Conservation (phyloP, 2,888 invertebrate genomes). For the Eupelmus urozonus region DNA sequence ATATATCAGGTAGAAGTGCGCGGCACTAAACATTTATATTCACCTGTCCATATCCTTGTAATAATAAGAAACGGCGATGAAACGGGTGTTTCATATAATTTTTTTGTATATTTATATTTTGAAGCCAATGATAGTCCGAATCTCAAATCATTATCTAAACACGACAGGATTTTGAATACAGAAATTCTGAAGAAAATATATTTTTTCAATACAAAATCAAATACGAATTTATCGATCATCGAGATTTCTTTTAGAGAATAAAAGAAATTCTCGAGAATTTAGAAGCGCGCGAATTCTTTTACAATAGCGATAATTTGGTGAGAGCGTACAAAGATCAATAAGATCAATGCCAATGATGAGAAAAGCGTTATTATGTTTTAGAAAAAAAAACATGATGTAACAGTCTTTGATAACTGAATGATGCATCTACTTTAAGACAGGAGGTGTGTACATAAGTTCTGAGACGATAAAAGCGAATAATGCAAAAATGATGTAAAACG, state of each 20-base stretch:
- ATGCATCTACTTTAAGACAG: constrained; percentile 52
- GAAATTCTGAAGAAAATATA: constrained; percentile 3
- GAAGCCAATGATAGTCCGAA: constrained; percentile 26
- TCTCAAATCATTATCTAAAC: constrained; percentile 25
- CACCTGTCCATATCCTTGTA: constrained; percentile 58
- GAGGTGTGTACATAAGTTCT: constrained; percentile 45
- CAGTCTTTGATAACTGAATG: constrained; percentile 26
- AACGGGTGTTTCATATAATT: constrained; percentile 57
- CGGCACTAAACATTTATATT: constrained; percentile 36
- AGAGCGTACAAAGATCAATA: constrained; percentile 31
- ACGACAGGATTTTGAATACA: constrained; percentile 6
- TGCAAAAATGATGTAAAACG: constrained; percentile 44
- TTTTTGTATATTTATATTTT: constrained; percentile 50
- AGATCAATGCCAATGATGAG: constrained; percentile 42
- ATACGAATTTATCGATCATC: background rate
- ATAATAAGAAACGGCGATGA: constrained; percentile 58
- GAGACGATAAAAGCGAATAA: constrained; percentile 59
- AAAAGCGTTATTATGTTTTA: constrained; percentile 30
- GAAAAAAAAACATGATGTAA: constrained; percentile 36
- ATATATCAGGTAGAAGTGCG: constrained; percentile 36
- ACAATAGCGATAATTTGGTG: constrained; percentile 28
- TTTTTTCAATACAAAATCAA: constrained; percentile 4
- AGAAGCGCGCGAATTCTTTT: background rate
- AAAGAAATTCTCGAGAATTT: constrained; percentile 23
- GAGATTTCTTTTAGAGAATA: constrained; percentile 16